Evolutionary conservation across 2,797 vertebrate genomes (phyloP), one percentile per base, ranked within the genome.

Genomic region (Sparidentex hasta): DNA sequence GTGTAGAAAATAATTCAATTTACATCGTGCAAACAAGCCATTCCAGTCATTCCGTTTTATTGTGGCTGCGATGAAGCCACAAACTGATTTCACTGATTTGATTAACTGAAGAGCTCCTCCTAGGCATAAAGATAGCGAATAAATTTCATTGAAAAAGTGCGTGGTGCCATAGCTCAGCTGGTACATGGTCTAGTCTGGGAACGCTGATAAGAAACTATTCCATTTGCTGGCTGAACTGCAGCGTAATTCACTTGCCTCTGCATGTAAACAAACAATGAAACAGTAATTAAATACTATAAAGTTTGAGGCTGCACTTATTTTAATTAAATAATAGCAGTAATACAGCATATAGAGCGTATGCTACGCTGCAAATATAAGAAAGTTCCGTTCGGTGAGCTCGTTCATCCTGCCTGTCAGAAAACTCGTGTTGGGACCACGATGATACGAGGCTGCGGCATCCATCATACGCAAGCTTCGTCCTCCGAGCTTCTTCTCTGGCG

Each of bases 51-150:
- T 83, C 64, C 82, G 87, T 90, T 94, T 94, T 83, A 88, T 91
- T 84, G 88, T 78, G 73, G 74, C 66, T 59, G 77, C 50, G 50
- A 73, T 71, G 69, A 90, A 69, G 66, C 86, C 76, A 83, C 86
- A 87, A 89, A 90, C 83, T 81, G 76, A 90, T 92, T 93, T 85
- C 25, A 83, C 70, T 91, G 90, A 94, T 95, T 90, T 93, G 89
- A 94, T 95, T 95, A 93, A 94, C 78, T 72, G 88, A 84, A 82
- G 88, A 90, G 83, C 82, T 85, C 81, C 88, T 90, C 74, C 67
- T 64, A 76, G 90, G 87, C 89, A 91, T 90, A 88, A 84, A 87
- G 75, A 90, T 64, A 79, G 56, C 17, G 63, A 88, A 93, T 92
- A 93, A 82, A 90, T 93, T 91, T 90, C 54, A 76, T 59, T 81